Percentiles rank a stretch among this genome's conserved stretches.
These are phyloP conservation scores for Urocolius indicus DNA, from an alignment of 2,113 vertebrate species.

Conservation along the genomic window DNA sequence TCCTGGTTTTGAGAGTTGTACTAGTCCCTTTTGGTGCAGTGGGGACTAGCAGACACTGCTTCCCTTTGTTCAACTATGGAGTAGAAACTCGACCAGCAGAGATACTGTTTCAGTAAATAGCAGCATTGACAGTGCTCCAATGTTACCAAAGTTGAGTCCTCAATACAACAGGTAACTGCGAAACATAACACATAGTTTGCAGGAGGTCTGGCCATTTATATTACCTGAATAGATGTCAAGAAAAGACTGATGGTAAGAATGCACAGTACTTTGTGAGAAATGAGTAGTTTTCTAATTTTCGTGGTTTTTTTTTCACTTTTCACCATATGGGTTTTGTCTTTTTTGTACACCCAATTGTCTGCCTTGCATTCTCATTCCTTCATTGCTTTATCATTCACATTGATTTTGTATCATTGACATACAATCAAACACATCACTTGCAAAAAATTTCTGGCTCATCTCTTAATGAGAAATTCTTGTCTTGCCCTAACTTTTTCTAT, in stretches of 20 bases:
- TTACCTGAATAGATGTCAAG: not conserved
- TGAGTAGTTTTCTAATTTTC: not conserved
- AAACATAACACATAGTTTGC: accelerated
- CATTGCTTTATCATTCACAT: not conserved
- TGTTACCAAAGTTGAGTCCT: not conserved
- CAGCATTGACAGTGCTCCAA: not conserved
- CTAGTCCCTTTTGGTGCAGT: not conserved
- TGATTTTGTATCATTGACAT: not conserved
- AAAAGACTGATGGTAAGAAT: not conserved
- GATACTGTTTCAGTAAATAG: not conserved
- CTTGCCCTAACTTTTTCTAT: not conserved
- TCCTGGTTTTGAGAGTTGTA: not conserved
- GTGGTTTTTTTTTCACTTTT: not conserved
- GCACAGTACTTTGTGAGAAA: not conserved
- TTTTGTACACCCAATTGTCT: not conserved
- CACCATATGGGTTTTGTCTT: not conserved
- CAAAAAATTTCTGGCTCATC: not conserved
- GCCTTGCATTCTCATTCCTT: not conserved
- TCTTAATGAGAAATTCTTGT: not conserved
- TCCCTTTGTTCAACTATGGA: not conserved
- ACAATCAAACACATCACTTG: not conserved
- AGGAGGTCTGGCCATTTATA: not conserved
- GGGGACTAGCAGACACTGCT: not conserved
- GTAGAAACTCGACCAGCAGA: not conserved
- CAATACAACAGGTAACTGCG: not conserved